phyloP scores from a whole-genome alignment of 2,888 invertebrate genomes.

The Acrobasis consociella region DNA sequence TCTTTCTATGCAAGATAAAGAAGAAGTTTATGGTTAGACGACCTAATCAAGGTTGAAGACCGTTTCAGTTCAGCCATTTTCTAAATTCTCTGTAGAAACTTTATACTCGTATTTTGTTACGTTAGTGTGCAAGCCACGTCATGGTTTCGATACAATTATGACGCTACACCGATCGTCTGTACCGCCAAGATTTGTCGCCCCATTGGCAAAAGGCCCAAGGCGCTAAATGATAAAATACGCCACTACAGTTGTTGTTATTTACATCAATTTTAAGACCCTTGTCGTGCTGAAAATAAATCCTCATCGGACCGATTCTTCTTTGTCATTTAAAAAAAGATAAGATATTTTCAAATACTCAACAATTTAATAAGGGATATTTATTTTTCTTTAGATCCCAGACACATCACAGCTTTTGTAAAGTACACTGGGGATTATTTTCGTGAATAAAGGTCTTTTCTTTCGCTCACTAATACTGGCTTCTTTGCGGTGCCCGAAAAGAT shows the following conservation, averaged over 20 bases:
- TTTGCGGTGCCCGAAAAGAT: background rate
- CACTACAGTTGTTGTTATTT: background rate
- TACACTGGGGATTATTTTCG: slow-evolving; percentile 5
- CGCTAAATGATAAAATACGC: no score
- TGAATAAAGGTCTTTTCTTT: slow-evolving; percentile 1
- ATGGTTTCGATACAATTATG: no score
- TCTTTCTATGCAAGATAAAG: no score
- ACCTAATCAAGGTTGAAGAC: no score
- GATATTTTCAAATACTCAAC: background rate
- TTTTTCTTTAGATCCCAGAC: slow-evolving; percentile 10
- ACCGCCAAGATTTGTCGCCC: no score
- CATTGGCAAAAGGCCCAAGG: no score
- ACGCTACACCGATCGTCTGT: no score
- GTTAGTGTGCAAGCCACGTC: no score
- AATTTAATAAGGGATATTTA: slow-evolving; percentile 4
- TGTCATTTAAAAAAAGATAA: background rate
- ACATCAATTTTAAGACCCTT: background rate
- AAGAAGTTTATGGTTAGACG: no score
- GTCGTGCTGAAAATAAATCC: background rate
- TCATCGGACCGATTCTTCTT: background rate
- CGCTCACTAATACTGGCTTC: slow-evolving; percentile 4
- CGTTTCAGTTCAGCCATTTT: no score
- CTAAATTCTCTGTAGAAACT: no score
- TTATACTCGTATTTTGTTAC: no score
- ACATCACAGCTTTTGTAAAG: slow-evolving; percentile 1